phyloP scores from a whole-genome alignment of 2,888 invertebrate species.

The Dysmachus trigonus region DNA sequence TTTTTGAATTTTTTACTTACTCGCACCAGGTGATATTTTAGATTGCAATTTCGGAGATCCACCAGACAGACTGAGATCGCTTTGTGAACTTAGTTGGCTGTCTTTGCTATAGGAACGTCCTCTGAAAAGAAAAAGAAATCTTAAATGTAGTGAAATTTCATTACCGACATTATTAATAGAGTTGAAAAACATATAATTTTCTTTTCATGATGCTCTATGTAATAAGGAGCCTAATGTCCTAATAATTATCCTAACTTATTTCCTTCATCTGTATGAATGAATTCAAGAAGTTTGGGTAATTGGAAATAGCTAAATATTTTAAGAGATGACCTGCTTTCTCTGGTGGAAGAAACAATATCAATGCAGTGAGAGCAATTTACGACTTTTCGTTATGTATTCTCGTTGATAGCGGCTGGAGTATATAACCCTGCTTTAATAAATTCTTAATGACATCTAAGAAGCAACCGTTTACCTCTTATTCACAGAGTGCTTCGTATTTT shows the following conservation, averaged over 20 bases:
- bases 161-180: neutral
- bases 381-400: too few relatives aligned
- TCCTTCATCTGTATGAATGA: too few relatives aligned
- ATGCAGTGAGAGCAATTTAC: too few relatives aligned
- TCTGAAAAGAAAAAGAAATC: conserved; percentile 55
- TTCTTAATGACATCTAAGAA: too few relatives aligned
- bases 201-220: too few relatives aligned
- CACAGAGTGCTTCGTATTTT: too few relatives aligned
- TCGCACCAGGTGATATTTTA: conserved; percentile 67
- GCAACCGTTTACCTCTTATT: too few relatives aligned
- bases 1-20: conserved; percentile 52
- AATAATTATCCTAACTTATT: neutral
- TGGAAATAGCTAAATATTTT: neutral
- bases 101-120: conserved; percentile 67
- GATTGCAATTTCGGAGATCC: conserved; percentile 62
- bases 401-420: too few relatives aligned
- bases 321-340: too few relatives aligned
- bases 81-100: conserved; percentile 75
- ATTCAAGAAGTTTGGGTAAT: neutral
- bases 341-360: too few relatives aligned
- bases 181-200: neutral
- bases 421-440: too few relatives aligned
- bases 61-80: conserved; percentile 72
- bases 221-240: too few relatives aligned
- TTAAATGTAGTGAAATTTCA: neutral